Conservation (phyloP, 2,113 vertebrate species). For the Saimiri boliviensis region DNA sequence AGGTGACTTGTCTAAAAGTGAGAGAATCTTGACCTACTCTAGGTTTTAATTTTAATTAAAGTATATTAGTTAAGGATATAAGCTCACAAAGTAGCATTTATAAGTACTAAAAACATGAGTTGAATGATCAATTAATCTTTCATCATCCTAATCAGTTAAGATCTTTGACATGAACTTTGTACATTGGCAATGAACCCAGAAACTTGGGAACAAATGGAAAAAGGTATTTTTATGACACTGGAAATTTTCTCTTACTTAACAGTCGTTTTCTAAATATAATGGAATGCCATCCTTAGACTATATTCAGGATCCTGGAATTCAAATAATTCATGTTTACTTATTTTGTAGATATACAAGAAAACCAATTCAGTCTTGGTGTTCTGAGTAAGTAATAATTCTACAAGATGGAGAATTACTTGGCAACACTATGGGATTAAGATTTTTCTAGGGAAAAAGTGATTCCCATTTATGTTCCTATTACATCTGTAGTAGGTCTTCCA, state of each 20-base stretch:
- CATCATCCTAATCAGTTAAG: neutral
- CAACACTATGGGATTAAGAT: neutral
- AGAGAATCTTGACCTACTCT: neutral
- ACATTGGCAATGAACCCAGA: neutral
- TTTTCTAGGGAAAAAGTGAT: neutral
- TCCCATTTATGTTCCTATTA: neutral
- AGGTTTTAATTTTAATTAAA: neutral
- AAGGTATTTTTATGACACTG: neutral
- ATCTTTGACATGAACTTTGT: neutral
- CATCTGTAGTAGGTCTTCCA: neutral
- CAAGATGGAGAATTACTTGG: neutral
- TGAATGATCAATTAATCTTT: neutral
- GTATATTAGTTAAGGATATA: slow-evolving; percentile 7
- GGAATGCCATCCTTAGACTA: neutral
- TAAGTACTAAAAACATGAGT: neutral
- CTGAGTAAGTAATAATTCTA: neutral
- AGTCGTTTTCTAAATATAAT: neutral
- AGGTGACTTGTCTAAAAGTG: neutral
- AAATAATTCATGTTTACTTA: neutral
- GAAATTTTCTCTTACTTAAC: neutral
- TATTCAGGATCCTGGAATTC: neutral
- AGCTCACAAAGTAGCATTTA: neutral
- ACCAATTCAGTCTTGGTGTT: neutral
- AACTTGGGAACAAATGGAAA: neutral
- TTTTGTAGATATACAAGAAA: neutral